Evolutionary conservation across 2,888 invertebrate species (phyloP), one percentile per base, ranked within the genome.

Genomic region (Ophion slaviceki): DNA sequence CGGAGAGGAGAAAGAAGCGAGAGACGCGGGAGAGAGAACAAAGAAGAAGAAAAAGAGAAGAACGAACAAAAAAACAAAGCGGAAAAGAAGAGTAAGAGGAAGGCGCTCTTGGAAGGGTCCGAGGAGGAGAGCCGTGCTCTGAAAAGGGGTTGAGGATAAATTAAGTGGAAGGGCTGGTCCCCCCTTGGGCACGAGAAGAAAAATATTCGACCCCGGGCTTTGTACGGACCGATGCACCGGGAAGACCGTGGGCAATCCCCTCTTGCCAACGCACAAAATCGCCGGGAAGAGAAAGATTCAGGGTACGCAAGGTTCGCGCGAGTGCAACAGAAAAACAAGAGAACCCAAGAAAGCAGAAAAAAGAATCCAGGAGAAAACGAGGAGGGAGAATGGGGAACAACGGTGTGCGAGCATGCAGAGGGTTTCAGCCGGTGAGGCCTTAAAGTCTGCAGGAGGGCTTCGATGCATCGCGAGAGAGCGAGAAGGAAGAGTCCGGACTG

Each of bases 111-210:
- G 45, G 74, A 81, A 70, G 80, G 80, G 76, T 75, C 74, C 80
- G 78, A 79, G 83, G 78, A 85, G 83, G 70, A 61, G 68, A 28
- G 74, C 64, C 20, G 67, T 61, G 76, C 75, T 82, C 70, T 64
- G 32, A 78, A 80, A 86, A 86, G 87, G 89, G 90, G 89, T 90
- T 91, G 90, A 86, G 91, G 90, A 92, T 90, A 90, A 92, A 92
- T 92, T 91, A 91, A 92, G 91, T 90, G 90, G 90, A 91, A 90
- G 91, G 90, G 89, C 89, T 90, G 90, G 88, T 87, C 80, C 88
- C 90, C 90, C 89, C 89, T 87, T 89, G 89, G 53, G 53, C 17
- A 88, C 88, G 88, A 75, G 83, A 84, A 84, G 83, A 86, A 83
- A 90, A 89, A 90, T 89, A 90, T 91, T 91, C 89, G 90, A 90